phyloP scores from a whole-genome alignment of 2,797 vertebrate genomes.

The Muscicapa comitata region DNA sequence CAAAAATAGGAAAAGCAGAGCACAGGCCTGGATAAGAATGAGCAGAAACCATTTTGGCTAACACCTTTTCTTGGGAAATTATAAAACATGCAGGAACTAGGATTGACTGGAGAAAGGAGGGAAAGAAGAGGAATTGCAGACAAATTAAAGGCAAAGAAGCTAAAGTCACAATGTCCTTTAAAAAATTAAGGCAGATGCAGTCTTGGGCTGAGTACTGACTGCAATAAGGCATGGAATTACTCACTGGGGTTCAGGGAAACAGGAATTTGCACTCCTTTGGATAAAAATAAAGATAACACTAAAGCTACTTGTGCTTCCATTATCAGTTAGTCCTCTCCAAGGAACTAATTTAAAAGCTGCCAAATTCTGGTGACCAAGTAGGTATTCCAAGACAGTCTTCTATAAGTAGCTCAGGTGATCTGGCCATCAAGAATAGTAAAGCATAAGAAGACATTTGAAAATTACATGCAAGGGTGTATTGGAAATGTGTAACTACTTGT shows the following conservation, averaged over 20 bases:
- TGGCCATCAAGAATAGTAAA: background rate
- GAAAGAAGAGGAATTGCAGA: background rate
- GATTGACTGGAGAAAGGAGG: background rate
- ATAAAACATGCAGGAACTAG: background rate
- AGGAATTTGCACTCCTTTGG: background rate
- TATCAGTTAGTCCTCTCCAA: background rate
- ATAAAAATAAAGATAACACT: background rate
- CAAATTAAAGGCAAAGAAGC: background rate
- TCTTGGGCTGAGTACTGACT: background rate
- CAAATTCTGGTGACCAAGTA: background rate
- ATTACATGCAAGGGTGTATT: background rate
- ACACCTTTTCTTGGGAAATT: background rate
- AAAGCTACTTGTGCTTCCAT: background rate
- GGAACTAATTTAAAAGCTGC: background rate
- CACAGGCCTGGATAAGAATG: fast-evolving
- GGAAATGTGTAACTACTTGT: background rate
- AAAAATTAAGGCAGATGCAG: background rate
- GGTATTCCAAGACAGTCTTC: background rate
- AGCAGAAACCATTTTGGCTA: background rate
- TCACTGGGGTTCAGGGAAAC: background rate
- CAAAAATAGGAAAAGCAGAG: background rate
- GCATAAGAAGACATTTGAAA: background rate
- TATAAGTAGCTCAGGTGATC: background rate
- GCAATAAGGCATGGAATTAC: background rate
- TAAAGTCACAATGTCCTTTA: background rate